Conservation (phyloP, 1,140 invertebrate genomes). For the Geopemphigus sp. region DNA sequence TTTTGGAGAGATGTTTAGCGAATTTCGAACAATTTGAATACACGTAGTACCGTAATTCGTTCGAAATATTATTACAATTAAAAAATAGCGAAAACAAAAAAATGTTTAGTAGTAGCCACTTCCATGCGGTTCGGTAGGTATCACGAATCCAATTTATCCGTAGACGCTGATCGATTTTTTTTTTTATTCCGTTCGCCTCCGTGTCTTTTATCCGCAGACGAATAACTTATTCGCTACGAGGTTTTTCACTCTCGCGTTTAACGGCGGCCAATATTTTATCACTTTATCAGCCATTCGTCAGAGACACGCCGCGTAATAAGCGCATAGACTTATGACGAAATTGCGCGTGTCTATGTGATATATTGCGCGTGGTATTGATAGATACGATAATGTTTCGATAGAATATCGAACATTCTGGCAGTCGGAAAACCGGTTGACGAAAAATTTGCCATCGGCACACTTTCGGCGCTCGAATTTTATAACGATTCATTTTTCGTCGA, state of each 20-base stretch:
- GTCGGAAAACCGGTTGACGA: too few relatives aligned
- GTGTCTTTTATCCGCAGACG: background rate
- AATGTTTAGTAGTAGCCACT: too few relatives aligned
- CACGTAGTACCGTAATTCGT: too few relatives aligned
- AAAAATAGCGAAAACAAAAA: too few relatives aligned
- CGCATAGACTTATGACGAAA: background rate
- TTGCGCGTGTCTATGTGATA: background rate
- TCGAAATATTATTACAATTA: too few relatives aligned
- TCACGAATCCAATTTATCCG: background rate
- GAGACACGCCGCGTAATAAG: background rate
- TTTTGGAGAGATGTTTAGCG: too few relatives aligned
- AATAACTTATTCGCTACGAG: constrained; percentile 13
- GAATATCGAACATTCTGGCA: too few relatives aligned
- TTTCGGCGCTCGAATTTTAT: too few relatives aligned
- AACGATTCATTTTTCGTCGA: too few relatives aligned
- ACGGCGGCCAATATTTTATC: background rate
- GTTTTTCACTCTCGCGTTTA: background rate
- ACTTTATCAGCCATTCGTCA: background rate
- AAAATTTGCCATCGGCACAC: too few relatives aligned
- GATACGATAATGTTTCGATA: too few relatives aligned
- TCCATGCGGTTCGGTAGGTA: background rate
- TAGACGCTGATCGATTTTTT: background rate
- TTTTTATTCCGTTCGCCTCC: background rate
- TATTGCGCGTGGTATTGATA: background rate
- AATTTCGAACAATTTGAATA: too few relatives aligned